Evolutionary conservation across 2,797 vertebrate species (phyloP), one percentile per base, ranked within the genome.

Genomic region (Orestias chungarensis): DNA sequence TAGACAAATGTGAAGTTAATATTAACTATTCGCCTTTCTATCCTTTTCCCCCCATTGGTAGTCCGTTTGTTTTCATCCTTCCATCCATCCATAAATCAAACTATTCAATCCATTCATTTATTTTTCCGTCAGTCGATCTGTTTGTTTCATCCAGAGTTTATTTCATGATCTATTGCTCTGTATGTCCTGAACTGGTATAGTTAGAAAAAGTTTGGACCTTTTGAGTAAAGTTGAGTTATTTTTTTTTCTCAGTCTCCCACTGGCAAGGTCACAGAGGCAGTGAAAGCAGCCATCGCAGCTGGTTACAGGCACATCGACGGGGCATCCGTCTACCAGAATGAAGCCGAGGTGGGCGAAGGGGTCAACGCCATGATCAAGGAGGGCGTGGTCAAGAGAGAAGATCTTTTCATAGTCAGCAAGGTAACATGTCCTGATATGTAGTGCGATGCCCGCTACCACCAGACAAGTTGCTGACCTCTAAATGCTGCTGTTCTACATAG

Each of bases 341-440:
- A 99, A 92, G 76, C 14, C 0, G 96, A 98, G 79, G 91, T 96
- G 33, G 97, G 97, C 3, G 89, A 93, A 0, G 96, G 94, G 0
- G 86, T 98, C 35, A 85, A 91, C 0, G 80, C 95, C 78, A 94
- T 93, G 91, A 93, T 98, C 84, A 92, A 93, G 62, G 93, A 94
- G 0, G 94, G 95, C 0, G 70, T 83, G 70, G 96, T 97, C 76
- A 97, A 96, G 81, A 92, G 95, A 62, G 94, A 97, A 50, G 95
- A 98, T 0, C 94, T 98, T 27, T 98, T 99, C 27, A 27, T 98
- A 0, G 95, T 97, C 64, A 99, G 97, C 88, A 98, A 98, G 96
- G 97, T 97, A 68, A 83, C 76, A 14, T 6, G 15, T 18, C 29
- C 4, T 18, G 8, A 14, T 20, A 46, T 12, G 27, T 20, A 15